Base-by-base conservation (phyloP, 2,888 invertebrate species). In the Netelia melanura region DNA sequence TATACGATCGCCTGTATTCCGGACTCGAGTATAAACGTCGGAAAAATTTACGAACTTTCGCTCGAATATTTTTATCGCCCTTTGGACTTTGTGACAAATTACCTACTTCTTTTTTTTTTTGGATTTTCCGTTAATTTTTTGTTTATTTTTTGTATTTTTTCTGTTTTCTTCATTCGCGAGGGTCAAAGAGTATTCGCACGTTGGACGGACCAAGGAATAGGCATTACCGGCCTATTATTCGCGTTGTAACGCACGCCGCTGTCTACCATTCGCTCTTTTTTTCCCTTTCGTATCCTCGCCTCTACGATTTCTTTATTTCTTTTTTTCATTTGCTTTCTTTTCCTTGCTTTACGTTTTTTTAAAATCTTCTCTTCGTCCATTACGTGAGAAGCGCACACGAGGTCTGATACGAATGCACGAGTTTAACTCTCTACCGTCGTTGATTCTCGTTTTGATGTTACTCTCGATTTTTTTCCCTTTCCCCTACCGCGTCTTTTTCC, bases 371-470 rank as follows among this genome's bases (percentile, higher is more conserved):
- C 17, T 54, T 54, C 10, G 11, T 21, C 23, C 21, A 11, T 67
- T 44, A 38, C 23, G 43, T 17, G 30, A 8, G 38, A 21, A 14
- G 9, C 38, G 65, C 23, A 62, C 11, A 30, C 23, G 48, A 30
- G 30, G 30, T 5, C 30, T 30, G 3, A 48, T 14, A 48, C 48
- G 48, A 48, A 48, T 10, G 48, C 3, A 10, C 48, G 48, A 14
- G 14, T 14, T 48, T 48, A 5, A 38, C 48, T 48, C 67, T 54
- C 23, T 70, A 21, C 25, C 25, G 54, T 75, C 54, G 54, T 23
- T 38, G 64, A n/a, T 71, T 71, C 43, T 65, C 25, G 54, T 76
- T 58, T n/a, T 8, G 30, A 70, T 48, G n/a, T 38, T 21, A 23
- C 30, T 54, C 30, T 64, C 9, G 14, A 17, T 25, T 56, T 58